Evolutionary conservation across 2,797 vertebrate genomes (phyloP).

Genomic region (Gouania willdenowi): DNA sequence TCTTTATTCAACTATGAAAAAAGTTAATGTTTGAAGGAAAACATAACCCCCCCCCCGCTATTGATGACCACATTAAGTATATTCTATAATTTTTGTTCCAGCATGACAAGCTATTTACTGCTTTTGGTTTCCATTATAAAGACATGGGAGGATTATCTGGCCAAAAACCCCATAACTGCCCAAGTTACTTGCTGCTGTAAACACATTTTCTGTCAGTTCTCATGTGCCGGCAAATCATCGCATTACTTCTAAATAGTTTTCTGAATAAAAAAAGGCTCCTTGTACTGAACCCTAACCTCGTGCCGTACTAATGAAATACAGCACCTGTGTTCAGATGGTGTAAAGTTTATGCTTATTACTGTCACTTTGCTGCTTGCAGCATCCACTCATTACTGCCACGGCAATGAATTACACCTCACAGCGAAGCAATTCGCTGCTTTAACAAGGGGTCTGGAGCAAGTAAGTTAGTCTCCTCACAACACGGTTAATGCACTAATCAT

Average conservation of each 20-base stretch:
- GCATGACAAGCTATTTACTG: too few species aligned
- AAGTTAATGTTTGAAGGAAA: too few species aligned
- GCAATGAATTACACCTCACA: conserved; percentile 54
- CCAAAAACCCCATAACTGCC: neutral
- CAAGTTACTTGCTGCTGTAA: neutral
- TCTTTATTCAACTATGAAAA: too few species aligned
- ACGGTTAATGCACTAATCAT: conserved; percentile 60
- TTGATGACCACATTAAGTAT: too few species aligned
- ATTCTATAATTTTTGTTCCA: too few species aligned
- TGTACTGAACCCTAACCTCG: conserved; percentile 17
- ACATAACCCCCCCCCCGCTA: too few species aligned
- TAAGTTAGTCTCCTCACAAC: conserved; percentile 44
- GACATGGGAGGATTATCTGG: conserved; percentile 1
- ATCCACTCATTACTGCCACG: conserved; percentile 57
- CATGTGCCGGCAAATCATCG: conserved; percentile 16
- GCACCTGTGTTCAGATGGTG: conserved; percentile 34
- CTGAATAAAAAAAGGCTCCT: conserved; percentile 11
- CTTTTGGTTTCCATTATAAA: conserved; percentile 1
- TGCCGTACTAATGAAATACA: conserved; percentile 20
- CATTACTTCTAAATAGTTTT: conserved; percentile 28
- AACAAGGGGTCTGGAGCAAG: conserved; percentile 60
- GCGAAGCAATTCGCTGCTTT: conserved; percentile 40
- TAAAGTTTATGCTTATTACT: conserved; percentile 46
- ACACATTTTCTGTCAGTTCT: neutral
- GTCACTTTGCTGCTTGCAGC: conserved; percentile 45